Base-by-base conservation (phyloP, 2,797 vertebrate genomes). In the Tauraco hartlaubi region DNA sequence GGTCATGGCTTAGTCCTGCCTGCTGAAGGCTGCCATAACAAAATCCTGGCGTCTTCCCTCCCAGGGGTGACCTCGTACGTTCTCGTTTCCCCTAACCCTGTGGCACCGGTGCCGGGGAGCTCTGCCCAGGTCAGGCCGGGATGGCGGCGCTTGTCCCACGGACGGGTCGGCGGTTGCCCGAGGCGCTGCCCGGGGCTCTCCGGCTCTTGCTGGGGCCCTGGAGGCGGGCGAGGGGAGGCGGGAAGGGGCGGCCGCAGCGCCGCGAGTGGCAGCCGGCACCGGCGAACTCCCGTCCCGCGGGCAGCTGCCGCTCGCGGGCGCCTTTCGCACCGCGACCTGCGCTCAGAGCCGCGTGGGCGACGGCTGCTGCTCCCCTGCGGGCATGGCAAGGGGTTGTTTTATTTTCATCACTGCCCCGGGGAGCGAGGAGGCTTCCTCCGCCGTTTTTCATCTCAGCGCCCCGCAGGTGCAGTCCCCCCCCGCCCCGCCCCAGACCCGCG, bases 51-150 rank as follows among this genome's bases (percentile, higher is more conserved):
- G 4, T 58, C 72, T 72, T 63, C 31, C 23, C 22, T 73, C 13
- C 10, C 44, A 15, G 15, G 4, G 15, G 13, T 29, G 46, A 25
- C 19, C 15, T 25, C 2, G 0, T 5, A 23, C 15, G 1, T 9
- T 46, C 21, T 46, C 3, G 1, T 46, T 44, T 51, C 22, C 61
- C 77, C 49, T 8, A 7, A 8, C 3, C 5, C 39, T 20, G 54
- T 26, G 33, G 22, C 29, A 8, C 5, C 5, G 3, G 15, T 6
- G 3, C 31, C 2, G 2, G 19, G 39, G 15, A 33, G 9, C 67
- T 48, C 20, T 55, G 48, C 20, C 22, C 12, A 6, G 31, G 9
- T 13, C 37, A 15, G 29, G 39, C 52, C 1, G 7, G 56, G 33
- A 18, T 35, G 63, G 7, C 23, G 33, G 58, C n/a, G 2, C n/a